Conservation (phyloP, 2,113 vertebrate species). For the Epinephelus cyanopodus region DNA sequence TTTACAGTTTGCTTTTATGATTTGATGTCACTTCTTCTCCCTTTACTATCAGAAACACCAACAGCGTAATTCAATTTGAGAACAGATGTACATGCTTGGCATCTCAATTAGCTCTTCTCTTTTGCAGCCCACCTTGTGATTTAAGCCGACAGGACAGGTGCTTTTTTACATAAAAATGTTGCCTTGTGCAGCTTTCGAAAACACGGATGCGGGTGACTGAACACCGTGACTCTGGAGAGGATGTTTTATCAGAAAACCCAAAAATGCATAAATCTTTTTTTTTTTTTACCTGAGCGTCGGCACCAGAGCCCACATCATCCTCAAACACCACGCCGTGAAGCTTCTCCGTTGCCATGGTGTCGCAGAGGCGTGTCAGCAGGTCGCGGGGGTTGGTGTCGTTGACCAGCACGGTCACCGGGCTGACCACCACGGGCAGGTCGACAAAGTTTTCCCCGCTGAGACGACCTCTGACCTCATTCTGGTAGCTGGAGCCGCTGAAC, state of each 20-base stretch:
- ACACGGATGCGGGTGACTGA: conserved; percentile 35
- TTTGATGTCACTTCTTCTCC: conserved; percentile 13
- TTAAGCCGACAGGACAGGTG: conserved; percentile 19
- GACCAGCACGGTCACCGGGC: conserved; percentile 91
- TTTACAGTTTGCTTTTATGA: conserved; percentile 4
- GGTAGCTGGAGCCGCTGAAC: conserved; percentile 91
- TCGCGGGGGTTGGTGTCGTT: conserved; percentile 96
- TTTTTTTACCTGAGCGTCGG: conserved; percentile 86
- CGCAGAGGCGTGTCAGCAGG: conserved; percentile 92
- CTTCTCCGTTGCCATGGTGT: conserved; percentile 88
- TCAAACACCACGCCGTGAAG: conserved; percentile 96
- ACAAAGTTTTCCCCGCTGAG: conserved; percentile 94
- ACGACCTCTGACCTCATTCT: conserved; percentile 88
- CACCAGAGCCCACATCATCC: conserved; percentile 92
- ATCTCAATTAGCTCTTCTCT: conserved; percentile 38
- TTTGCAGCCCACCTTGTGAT: conserved; percentile 26
- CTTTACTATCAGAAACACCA: not conserved
- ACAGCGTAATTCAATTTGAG: conserved; percentile 48
- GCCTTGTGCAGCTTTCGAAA: conserved; percentile 31
- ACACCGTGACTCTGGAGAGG: conserved; percentile 31
- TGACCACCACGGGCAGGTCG: conserved; percentile 94
- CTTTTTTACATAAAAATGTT: conserved; percentile 19
- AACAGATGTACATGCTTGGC: conserved; percentile 15
- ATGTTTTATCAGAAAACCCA: conserved; percentile 9
- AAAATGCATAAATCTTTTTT: not conserved